These are phyloP conservation scores for Psylliodes chrysocephalus DNA, from an alignment of 2,888 invertebrate species.

Conservation along the genomic window DNA sequence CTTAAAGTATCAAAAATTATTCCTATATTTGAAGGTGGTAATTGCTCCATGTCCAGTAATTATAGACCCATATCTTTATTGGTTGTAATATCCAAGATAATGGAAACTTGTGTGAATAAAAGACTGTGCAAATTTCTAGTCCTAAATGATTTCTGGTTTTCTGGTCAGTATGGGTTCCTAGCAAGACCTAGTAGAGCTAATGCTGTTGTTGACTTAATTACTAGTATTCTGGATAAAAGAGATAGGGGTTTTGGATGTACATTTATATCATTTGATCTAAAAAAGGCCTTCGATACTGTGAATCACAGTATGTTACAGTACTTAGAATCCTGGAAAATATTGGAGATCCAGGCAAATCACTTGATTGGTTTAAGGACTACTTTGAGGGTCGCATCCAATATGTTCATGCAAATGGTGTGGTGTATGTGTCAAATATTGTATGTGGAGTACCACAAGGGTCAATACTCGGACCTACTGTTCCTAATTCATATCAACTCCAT, in stretches of 20 bases:
- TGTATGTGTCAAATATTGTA: neutral
- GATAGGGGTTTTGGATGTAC: neutral
- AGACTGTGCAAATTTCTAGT: neutral
- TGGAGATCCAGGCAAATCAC: neutral
- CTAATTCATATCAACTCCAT: neutral
- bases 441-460: slow-evolving; percentile 14
- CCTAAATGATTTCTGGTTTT: neutral
- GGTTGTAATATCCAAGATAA: neutral
- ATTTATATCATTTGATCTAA: neutral
- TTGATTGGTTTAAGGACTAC: neutral
- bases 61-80: slow-evolving; percentile 4
- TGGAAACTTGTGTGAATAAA: slow-evolving; percentile 1
- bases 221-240: neutral
- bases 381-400: neutral
- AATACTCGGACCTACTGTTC: neutral
- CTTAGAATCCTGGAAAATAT: neutral
- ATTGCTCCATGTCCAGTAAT: neutral
- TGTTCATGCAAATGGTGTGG: neutral
- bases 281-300: neutral
- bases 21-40: neutral
- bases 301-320: neutral
- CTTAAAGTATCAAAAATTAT: neutral
- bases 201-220: neutral
- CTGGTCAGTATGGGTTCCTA: neutral
- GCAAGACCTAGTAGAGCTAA: neutral